These are phyloP conservation scores for Acrocephalus kingi DNA, from an alignment of 2,113 vertebrate species.

Conservation along the genomic window DNA sequence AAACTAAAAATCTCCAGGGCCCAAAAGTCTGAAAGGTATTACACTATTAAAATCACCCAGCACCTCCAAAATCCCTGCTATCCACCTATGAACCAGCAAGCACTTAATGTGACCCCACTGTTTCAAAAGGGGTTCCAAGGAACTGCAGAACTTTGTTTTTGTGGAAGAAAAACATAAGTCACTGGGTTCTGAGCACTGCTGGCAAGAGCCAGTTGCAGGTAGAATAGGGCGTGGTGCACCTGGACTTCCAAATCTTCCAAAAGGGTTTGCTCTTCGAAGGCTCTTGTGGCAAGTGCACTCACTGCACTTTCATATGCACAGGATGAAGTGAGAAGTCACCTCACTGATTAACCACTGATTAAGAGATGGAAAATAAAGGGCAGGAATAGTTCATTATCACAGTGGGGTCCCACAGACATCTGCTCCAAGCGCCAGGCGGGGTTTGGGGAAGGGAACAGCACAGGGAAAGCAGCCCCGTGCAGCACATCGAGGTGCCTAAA, in stretches of 20 bases:
- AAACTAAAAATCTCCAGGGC: neutral
- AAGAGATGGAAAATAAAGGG: constrained; percentile 3
- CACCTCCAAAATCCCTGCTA: neutral
- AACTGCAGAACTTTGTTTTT: neutral
- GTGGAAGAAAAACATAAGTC: neutral
- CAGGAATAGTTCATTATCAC: neutral
- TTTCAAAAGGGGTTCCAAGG: neutral
- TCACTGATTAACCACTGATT: constrained; percentile 22
- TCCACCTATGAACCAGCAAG: neutral
- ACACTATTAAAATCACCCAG: neutral
- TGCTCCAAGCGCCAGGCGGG: neutral
- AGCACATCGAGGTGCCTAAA: neutral
- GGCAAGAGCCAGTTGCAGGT: neutral
- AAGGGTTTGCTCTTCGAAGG: rapidly evolving
- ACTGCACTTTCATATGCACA: neutral
- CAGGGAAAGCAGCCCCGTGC: neutral
- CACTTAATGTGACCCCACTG: rapidly evolving
- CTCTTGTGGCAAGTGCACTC: neutral
- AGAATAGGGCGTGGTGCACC: neutral
- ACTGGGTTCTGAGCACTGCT: rapidly evolving
- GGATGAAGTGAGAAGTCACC: neutral
- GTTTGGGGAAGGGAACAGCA: rapidly evolving
- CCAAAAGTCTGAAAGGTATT: neutral
- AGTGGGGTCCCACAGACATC: neutral
- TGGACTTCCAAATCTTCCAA: neutral